Conservation (phyloP, 2,888 invertebrate species). For the Xestobium rufovillosum region DNA sequence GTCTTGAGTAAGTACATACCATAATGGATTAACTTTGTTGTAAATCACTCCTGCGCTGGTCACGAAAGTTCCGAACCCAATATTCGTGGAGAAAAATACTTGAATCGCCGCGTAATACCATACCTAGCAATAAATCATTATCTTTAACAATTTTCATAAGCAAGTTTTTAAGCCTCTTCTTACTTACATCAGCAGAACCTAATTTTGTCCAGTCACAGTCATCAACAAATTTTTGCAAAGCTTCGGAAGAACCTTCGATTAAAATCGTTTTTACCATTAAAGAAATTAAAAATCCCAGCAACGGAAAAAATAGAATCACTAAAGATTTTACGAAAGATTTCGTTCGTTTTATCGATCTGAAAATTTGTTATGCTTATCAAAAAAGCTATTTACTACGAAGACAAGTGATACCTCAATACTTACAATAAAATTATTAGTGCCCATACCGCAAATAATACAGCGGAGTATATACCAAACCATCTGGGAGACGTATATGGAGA, state of each 20-base stretch:
- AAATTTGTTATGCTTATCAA: slow-evolving; percentile 16
- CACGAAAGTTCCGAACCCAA: slow-evolving; percentile 56
- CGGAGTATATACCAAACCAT: slow-evolving; percentile 57
- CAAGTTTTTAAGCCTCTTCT: neutral
- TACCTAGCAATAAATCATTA: slow-evolving; percentile 36
- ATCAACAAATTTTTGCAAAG: slow-evolving; percentile 30
- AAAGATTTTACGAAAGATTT: slow-evolving; percentile 38
- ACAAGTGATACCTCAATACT: too few relatives aligned
- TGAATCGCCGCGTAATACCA: slow-evolving; percentile 61
- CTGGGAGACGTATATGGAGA: slow-evolving; percentile 54
- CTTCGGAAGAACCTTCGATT: slow-evolving; percentile 28
- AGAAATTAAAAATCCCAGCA: slow-evolving; percentile 35
- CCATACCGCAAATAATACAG: slow-evolving; percentile 57
- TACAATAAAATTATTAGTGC: slow-evolving; percentile 56
- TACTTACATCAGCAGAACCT: slow-evolving; percentile 33
- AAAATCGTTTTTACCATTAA: slow-evolving; percentile 35
- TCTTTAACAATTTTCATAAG: neutral
- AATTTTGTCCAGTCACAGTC: slow-evolving; percentile 36
- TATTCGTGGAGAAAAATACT: slow-evolving; percentile 55
- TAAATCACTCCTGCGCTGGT: slow-evolving; percentile 58
- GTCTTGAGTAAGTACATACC: slow-evolving; percentile 42
- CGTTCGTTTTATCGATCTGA: slow-evolving; percentile 36
- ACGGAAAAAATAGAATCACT: slow-evolving; percentile 34
- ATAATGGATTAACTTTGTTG: slow-evolving; percentile 57
- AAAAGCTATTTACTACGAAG: slow-evolving; percentile 2